Evolutionary conservation across 53 echinoderm and acorn worm genomes (phyloP), one percentile per base, ranked within the genome.

Genomic region (Henricia sp.): DNA sequence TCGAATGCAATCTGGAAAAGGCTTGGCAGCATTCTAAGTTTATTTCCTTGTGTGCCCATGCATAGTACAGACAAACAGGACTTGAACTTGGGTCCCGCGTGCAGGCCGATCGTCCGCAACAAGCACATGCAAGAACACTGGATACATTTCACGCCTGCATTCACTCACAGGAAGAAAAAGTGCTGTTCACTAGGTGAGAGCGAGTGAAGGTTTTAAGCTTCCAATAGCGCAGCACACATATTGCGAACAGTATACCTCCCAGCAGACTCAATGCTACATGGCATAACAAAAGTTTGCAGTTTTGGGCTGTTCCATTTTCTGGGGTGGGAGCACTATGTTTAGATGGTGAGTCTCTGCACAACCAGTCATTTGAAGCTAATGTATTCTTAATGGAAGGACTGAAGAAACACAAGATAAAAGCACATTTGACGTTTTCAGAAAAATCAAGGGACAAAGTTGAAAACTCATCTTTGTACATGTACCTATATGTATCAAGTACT

Each of bases 241-340:
- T 67, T 67, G 67, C 67, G 39, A 67, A 37, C 67, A 67, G 39
- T 39, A 76, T 25, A 38, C 58, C 76, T 76, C 40, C 41, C 16
- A 76, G 76, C 76, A 57, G 14, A 76, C 41, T 11, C n/a, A 20
- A 26, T 20, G 38, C 57, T 56, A 39, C 40, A 41, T 60, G 62
- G 24, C 13, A 71, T 14, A 71, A n/a, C n/a, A 71, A 76, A 76
- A 76, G 76, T 76, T 76, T 41, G 58, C 58, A 76, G 76, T 76
- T 76, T 41, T 76, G 76, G 76, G 76, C 76, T 57, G 59, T 25
- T 76, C 76, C 76, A 76, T 76, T 76, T 8, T 17, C 76, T 13
- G 57, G 76, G 75, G 36, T 8, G 25, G 59, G 21, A 51, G 24
- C 52, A 52, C 37, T 52, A n/a, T n/a, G n/a, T n/a, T n/a, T n/a